Evolutionary conservation across 2,797 vertebrate species (phyloP), one percentile per base, ranked within the genome.

Genomic region (Lutjanus argentimaculatus): DNA sequence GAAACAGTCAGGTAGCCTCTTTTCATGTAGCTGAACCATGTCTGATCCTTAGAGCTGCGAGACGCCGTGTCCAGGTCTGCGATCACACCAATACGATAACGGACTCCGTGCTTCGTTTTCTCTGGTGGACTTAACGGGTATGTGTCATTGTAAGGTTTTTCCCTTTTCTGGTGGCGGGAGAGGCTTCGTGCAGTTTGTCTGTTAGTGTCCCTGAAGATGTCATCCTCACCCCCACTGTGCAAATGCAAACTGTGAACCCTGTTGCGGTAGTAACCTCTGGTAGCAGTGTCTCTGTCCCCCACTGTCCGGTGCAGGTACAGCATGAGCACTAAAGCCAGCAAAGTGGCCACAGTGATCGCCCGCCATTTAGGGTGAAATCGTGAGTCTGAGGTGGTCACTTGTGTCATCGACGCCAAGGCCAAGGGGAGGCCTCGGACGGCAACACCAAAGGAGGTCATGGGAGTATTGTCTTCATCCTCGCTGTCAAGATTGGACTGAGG

Each of bases 1-100:
- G 96, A 97, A 80, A 99, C 92, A 0, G 96, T 96, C 88, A 99
- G 90, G 82, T 98, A 91, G 17, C 98, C 98, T 82, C 91, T 96
- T 81, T 96, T 97, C 93, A 99, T 93, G 94, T 97, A 97, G 92
- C 98, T 99, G 94, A 99, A 96, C 98, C 98, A 99, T 3, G 97
- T 99, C 75, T 97, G 97, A 67, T 92, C 93, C 85, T 95, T 95
- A 0, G 91, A 71, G 87, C 95, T 94, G 10, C 87, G 96, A 0
- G 98, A 99, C 0, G 89, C 95, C 0, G 95, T 97, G 94, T 99
- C 98, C 92, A 99, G 94, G 94, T 99, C 98, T 0, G 98, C 97
- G 0, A 99, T 98, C 70, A 98, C 82, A 0, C 91, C 98, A 0
- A 99, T 97, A 4, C 97, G 96, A 90, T 98, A 99, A n/a, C 97